phyloP scores from a whole-genome alignment of 2,797 vertebrate species.

The Steatocranus sp. region DNA sequence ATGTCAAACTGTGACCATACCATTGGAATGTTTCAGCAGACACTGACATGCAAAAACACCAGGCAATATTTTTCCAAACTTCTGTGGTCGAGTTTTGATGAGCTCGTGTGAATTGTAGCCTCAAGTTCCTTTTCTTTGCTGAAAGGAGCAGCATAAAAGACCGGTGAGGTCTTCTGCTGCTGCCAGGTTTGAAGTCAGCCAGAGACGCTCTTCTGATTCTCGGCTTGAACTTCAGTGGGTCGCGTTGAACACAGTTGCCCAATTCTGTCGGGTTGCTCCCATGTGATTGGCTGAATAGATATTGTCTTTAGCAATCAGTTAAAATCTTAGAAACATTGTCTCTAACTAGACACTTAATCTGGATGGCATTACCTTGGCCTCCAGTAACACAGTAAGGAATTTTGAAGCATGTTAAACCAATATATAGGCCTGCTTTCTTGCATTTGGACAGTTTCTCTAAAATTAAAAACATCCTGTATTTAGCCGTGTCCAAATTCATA shows the following conservation, averaged over 20 bases:
- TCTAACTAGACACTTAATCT: neutral
- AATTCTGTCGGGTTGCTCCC: neutral
- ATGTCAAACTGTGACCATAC: slow-evolving; percentile 7
- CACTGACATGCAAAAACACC: neutral
- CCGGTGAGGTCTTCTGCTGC: neutral
- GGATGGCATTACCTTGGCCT: neutral
- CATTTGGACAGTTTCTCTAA: neutral
- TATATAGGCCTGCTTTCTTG: neutral
- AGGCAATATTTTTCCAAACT: neutral
- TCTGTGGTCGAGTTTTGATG: neutral
- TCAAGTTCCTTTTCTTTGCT: neutral
- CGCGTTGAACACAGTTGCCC: neutral
- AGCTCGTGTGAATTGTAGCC: fast-evolving
- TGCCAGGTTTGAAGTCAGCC: neutral
- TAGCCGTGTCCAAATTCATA: neutral
- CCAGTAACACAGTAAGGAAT: neutral
- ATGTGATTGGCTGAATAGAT: neutral
- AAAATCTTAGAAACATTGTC: neutral
- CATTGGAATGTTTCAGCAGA: neutral
- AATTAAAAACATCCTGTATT: neutral
- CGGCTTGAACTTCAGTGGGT: neutral
- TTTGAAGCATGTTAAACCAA: neutral
- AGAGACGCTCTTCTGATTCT: neutral
- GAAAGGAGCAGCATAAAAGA: neutral
- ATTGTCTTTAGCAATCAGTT: neutral